Base-by-base conservation (phyloP, 2,888 invertebrate genomes). In the Harpagoxenus sublaevis region DNA sequence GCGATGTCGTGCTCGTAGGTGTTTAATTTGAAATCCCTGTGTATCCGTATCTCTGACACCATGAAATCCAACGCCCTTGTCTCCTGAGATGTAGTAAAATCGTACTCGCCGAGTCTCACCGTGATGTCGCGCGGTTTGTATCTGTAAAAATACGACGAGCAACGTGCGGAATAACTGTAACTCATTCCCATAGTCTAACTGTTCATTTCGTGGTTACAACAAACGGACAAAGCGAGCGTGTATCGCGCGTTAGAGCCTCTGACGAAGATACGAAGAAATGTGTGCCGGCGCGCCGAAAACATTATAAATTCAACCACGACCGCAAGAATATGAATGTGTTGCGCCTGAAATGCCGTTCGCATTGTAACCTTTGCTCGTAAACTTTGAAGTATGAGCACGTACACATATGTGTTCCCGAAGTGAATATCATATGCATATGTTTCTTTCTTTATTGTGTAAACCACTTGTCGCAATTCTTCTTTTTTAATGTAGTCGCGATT, bases 41-140 rank as follows among this genome's bases (percentile, higher is more conserved):
- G 98, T 63, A 96, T 95, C 0, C 96, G 96, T 87, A 97, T 97
- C 90, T 96, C 96, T 0, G 95, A 94, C 3, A 98, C 96, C n/a
- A 94, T 95, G 94, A 97, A 97, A 93, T 98, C 97, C 89, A 96
- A 96, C 0, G 97, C 96, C 1, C 97, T 96, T 0, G 97, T 97
- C 92, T 98, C 98, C 92, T 97, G 97, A 15, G 93, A 93, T 66
- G 95, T 95, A 0, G 96, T 95, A 89, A 98, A 97, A 94, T 98
- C 97, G 94, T 98, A 98, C 93, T 98, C 98, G 0, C 98, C 98
- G 5, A 98, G 96, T 35, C 98, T 96, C 0, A 98, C 97, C 73
- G 95, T 96, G 1, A 98, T 93, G 1, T 97, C 96, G 2, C 96
- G 95, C 0, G 96, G 95, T 73, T 96, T 95, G 92, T 96, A 95